A percentile compares a stretch with the other conserved stretches of the same genome.
These are phyloP conservation scores for Thera britannica DNA, from an alignment of 2,888 invertebrate genomes.

Conservation along the genomic window DNA sequence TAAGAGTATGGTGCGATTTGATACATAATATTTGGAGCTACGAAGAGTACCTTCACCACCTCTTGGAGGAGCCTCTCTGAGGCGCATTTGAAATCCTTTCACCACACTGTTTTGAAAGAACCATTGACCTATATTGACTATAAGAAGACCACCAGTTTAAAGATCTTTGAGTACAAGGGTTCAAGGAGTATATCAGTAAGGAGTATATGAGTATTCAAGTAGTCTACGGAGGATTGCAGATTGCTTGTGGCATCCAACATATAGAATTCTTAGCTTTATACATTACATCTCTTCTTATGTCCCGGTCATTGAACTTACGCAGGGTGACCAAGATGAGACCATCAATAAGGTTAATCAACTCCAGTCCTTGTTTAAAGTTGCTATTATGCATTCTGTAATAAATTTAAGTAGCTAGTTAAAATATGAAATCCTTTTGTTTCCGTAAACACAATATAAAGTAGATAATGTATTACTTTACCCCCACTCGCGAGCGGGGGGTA, in stretches of 20 bases:
- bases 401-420: not conserved
- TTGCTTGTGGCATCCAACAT: no score
- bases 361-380: not conserved
- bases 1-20: no score
- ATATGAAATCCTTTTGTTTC: conserved; percentile 16
- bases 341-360: not conserved
- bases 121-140: no score
- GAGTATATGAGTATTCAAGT: no score
- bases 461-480: conserved; percentile 29
- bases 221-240: no score
- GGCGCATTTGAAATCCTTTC: no score
- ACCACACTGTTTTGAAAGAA: no score
- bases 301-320: not conserved
- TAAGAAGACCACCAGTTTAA: no score
- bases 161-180: no score
- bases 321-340: not conserved
- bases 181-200: no score
- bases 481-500: conserved; percentile 19
- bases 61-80: no score
- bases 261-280: not conserved
- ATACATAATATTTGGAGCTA: no score
- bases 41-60: not conserved
- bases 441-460: conserved; percentile 13
- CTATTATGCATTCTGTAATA: not conserved
- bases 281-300: not conserved